Base-by-base conservation (phyloP, 2,797 vertebrate species). In the Halcyon leucocephala region DNA sequence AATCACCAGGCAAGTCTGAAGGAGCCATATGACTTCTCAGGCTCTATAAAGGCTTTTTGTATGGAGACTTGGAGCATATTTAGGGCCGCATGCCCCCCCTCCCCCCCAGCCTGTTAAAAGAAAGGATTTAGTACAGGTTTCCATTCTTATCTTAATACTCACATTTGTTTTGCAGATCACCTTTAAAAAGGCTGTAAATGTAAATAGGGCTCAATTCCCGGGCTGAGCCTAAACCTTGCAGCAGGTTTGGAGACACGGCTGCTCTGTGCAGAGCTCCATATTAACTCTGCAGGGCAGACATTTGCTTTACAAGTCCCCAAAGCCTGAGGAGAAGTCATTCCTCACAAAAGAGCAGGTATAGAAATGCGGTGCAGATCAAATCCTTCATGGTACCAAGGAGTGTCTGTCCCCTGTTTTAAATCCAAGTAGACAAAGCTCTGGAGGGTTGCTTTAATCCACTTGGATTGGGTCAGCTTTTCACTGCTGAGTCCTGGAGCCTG, bases 111-210 rank as follows among this genome's bases (percentile, higher is more conserved):
- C 85, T 28, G 66, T 81, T 90, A 91, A 93, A 85, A 54, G 62
- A 62, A 76, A 86, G 89, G 94, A 94, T 86, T 82, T 2, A 12
- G 58, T 25, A 4, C 94, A 90, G 85, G 42, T 94, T 95, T 95
- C 91, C 91, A 73, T 89, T 96, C 93, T 91, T 86, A 91, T 90
- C 96, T 90, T 70, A 41, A 69, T 57, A 79, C 83, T 86, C 95
- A 95, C 96, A 97, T 96, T 97, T 96, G 96, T 79, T 96, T 76
- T 82, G 76, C 95, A 97, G 96, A 96, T 86, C 96, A 66, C 96
- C 87, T 94, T 95, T 91, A 82, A 90, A 86, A 84, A 58, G 85
- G 95, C 94, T 88, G 73, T 95, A 93, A 97, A 92, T 61, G 58
- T 76, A 62, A 26, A 24, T 9, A 44, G 89, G 74, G 81, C 92